A percentile compares a stretch with the other conserved stretches of the same genome.
phyloP scores from a whole-genome alignment of 2,113 vertebrate genomes.

The Ia io region DNA sequence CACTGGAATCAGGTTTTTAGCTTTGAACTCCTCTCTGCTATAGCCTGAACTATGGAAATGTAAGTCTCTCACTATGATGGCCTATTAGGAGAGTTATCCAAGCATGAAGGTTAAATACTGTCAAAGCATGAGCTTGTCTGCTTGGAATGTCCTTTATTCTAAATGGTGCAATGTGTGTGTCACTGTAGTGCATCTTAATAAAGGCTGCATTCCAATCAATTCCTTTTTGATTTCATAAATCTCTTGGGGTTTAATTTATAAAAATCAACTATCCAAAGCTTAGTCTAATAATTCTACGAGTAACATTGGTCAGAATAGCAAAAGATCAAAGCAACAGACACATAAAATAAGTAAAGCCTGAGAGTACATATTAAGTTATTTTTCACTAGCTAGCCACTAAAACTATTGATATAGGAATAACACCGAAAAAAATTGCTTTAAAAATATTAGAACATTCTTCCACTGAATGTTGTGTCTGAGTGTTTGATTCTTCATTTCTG shows the following conservation, averaged over 20 bases:
- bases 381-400: background rate
- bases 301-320: background rate
- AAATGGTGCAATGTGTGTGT: background rate
- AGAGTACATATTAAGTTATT: background rate
- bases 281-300: background rate
- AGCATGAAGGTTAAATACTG: background rate
- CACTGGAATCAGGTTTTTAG: background rate
- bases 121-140: background rate
- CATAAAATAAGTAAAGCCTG: background rate
- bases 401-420: conserved; percentile 7
- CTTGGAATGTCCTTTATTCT: background rate
- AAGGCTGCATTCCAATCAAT: background rate
- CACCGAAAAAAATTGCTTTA: background rate
- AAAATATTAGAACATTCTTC: background rate
- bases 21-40: background rate
- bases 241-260: background rate
- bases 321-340: background rate
- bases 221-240: background rate
- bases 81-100: conserved; percentile 19
- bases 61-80: background rate
- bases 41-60: background rate
- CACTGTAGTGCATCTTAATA: background rate
- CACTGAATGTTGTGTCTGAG: background rate
- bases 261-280: background rate
- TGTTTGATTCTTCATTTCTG: background rate